Conservation (phyloP, 2,888 invertebrate species). For the Branchinecta sandiegonensis region DNA sequence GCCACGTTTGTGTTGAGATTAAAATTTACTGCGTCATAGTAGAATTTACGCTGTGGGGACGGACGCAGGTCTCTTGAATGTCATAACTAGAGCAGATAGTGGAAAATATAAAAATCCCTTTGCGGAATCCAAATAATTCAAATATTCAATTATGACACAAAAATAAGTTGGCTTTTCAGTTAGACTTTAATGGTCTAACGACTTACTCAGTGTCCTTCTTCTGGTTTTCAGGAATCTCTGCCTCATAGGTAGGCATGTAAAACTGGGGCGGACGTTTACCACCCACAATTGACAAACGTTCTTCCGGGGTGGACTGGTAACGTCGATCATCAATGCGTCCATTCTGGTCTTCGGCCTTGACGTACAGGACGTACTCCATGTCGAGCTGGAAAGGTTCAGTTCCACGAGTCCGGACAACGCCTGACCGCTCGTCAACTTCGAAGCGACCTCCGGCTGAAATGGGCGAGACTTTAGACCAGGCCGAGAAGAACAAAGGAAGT, state of each 20-base stretch:
- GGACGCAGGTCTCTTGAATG: too few species aligned
- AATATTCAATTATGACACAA: too few species aligned
- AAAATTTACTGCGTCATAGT: too few species aligned
- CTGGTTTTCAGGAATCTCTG: conserved; percentile 91
- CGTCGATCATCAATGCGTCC: conserved; percentile 77
- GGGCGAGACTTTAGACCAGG: conserved; percentile 15
- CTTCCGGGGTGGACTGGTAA: conserved; percentile 81
- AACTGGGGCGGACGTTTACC: conserved; percentile 96
- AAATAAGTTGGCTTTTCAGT: too few species aligned
- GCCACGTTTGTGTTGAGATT: too few species aligned
- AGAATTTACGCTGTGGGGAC: too few species aligned
- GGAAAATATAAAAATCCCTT: too few species aligned
- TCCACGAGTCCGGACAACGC: conserved; percentile 78
- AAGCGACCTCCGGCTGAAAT: conserved; percentile 48
- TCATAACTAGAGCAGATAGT: too few species aligned
- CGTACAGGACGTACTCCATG: conserved; percentile 90
- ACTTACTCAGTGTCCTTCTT: conserved; percentile 92
- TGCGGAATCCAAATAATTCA: too few species aligned
- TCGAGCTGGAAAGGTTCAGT: conserved; percentile 84
- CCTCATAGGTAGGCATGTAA: conserved; percentile 85
- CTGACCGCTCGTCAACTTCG: conserved; percentile 78
- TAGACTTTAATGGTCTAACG: too few species aligned
- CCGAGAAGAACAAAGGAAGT: too few species aligned
- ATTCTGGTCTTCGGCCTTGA: conserved; percentile 89
- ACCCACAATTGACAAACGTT: conserved; percentile 83